Evolutionary conservation across 2,888 invertebrate species (phyloP).

Genomic region (Maniola hyperantus): DNA sequence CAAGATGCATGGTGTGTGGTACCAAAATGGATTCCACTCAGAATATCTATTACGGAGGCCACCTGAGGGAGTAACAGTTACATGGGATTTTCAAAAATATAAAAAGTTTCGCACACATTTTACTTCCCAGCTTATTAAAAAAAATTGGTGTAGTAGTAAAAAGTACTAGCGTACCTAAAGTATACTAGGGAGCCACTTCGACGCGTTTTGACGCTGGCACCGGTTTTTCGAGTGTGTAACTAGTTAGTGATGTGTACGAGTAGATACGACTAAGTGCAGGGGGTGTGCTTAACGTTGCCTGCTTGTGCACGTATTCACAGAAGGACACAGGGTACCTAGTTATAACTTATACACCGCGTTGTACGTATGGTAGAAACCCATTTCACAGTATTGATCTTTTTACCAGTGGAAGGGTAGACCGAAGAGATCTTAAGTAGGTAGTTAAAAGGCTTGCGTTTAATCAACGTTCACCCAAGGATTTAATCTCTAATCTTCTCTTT

Average conservation of each 20-base stretch:
- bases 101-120: too few species aligned
- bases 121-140: neutral
- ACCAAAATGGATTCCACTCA: too few species aligned
- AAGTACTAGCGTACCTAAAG: constrained; percentile 10
- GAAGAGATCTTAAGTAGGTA: too few species aligned
- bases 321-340: neutral
- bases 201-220: constrained; percentile 15
- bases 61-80: too few species aligned
- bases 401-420: too few species aligned
- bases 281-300: constrained; percentile 12
- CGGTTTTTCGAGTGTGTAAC: constrained; percentile 20
- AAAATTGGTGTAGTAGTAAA: neutral
- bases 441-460: too few species aligned
- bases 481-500: too few species aligned
- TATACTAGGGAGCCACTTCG: constrained; percentile 8
- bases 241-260: constrained; percentile 21
- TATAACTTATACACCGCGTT: neutral
- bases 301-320: constrained; percentile 19
- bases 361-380: neutral
- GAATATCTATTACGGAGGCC: too few species aligned
- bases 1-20: too few species aligned
- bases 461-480: too few species aligned
- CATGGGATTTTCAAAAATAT: too few species aligned
- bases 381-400: neutral
- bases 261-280: neutral